Conservation (phyloP, 2,113 vertebrate genomes). For the Brevimyrus niger region DNA sequence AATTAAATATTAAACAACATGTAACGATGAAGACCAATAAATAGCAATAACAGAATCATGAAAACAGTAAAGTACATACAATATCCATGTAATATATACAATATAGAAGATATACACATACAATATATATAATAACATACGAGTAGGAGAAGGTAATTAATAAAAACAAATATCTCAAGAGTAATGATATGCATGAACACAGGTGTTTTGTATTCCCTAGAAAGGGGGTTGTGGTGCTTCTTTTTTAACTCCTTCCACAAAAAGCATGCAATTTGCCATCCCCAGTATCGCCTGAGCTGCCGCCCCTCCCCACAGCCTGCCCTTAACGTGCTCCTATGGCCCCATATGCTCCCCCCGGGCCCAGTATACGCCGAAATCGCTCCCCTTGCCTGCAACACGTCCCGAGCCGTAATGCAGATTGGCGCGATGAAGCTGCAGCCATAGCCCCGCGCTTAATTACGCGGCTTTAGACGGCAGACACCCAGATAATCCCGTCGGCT, state of each 20-base stretch:
- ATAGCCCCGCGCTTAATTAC: background rate
- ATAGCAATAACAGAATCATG: background rate
- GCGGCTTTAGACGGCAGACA: background rate
- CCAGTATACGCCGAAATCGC: background rate
- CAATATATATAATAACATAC: background rate
- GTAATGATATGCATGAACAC: background rate
- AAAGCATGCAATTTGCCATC: background rate
- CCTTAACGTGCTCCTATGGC: background rate
- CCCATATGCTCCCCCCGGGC: background rate
- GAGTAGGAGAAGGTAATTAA: background rate
- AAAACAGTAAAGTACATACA: background rate
- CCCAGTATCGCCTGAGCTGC: background rate
- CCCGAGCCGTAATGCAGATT: background rate
- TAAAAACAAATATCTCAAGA: background rate
- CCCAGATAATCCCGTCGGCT: constrained; percentile 16
- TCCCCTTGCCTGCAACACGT: background rate
- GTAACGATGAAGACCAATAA: background rate
- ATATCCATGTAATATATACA: background rate
- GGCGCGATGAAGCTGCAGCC: background rate
- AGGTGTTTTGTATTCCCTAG: background rate
- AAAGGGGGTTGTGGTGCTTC: background rate
- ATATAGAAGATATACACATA: background rate
- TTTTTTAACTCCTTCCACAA: background rate
- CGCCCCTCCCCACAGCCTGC: background rate
- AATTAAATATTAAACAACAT: background rate